Conservation (phyloP, 2,888 invertebrate species). For the Epistrophe eligans region DNA sequence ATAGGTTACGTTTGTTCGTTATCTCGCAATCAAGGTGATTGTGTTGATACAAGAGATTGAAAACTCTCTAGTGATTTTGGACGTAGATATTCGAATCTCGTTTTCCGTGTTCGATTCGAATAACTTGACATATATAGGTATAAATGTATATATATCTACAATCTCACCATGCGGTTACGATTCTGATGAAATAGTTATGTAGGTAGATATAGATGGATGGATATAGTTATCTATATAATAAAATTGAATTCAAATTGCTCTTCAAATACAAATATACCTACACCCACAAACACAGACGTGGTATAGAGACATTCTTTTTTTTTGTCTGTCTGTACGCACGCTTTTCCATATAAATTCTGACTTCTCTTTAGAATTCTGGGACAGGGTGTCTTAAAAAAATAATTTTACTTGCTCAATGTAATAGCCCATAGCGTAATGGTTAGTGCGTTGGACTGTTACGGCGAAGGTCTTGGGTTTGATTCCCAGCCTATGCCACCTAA, state of each 20-base stretch:
- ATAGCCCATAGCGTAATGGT: too few relatives aligned
- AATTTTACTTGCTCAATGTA: too few relatives aligned
- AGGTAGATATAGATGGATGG: neutral
- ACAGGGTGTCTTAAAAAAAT: conserved; percentile 1
- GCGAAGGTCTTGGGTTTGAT: too few relatives aligned
- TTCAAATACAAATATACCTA: conserved; percentile 26
- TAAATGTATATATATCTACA: neutral
- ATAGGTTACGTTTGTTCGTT: conserved; percentile 57
- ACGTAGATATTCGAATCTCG: conserved; percentile 33
- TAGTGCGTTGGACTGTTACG: too few relatives aligned
- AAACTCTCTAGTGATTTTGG: conserved; percentile 69
- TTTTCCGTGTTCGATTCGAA: neutral
- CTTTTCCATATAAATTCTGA: conserved; percentile 1
- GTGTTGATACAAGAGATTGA: conserved; percentile 76
- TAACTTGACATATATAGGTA: neutral
- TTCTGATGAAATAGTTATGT: conserved; percentile 44
- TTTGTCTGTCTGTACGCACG: neutral
- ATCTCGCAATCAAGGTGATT: conserved; percentile 76
- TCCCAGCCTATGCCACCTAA: too few relatives aligned
- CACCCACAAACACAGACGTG: neutral
- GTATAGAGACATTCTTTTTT: neutral
- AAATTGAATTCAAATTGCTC: conserved; percentile 67
- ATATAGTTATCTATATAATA: conserved; percentile 39
- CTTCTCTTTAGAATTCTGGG: neutral
- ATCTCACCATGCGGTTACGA: conserved; percentile 66